Evolutionary conservation across 2,797 vertebrate species (phyloP), one percentile per base, ranked within the genome.

Genomic region (Clarias platycephalus): DNA sequence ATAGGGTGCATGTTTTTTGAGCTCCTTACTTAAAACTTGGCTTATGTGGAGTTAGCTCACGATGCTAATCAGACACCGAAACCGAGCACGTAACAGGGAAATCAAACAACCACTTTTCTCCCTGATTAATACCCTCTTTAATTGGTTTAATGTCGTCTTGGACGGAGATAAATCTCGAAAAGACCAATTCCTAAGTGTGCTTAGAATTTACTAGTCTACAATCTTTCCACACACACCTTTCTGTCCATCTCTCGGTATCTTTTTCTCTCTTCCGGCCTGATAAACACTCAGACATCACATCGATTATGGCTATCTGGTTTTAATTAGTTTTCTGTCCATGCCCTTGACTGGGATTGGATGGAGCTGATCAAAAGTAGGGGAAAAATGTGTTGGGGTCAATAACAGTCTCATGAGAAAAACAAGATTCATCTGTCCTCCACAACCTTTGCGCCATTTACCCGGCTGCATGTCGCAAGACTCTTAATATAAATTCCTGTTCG

Each of bases 311-410:
- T 57, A 34, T 62, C 31, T 12, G 34, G 7, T 82, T 82, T 85
- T 85, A 78, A 85, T 85, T 82, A 82, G 72, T 53, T 80, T 85
- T 64, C 55, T 78, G 63, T 55, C 40, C 2, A 16, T 81, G 83
- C 77, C 83, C 68, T 85, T 82, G 80, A 85, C 78, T 78, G 72
- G 64, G 80, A 85, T 82, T 78, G 55, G 64, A 70, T 71, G 28
- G 31, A 5, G 31, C 55, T 60, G 80, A 70, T 82, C 80, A 85
- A 85, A 82, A 40, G 8, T 44, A 26, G 60, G 57, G 2, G 3
- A 62, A 82, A 44, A 74, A 74, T 28, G 44, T 28, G n/a, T 0
- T 16, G 7, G 31, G 63, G 28, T 85, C 80, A n/a, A 82, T 85
- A 82, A 55, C 55, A 3, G 72, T 64, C 63, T 53, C 40, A 15